Base-by-base conservation (phyloP, 1,140 invertebrate species). In the Proctacanthus coquilletti region DNA sequence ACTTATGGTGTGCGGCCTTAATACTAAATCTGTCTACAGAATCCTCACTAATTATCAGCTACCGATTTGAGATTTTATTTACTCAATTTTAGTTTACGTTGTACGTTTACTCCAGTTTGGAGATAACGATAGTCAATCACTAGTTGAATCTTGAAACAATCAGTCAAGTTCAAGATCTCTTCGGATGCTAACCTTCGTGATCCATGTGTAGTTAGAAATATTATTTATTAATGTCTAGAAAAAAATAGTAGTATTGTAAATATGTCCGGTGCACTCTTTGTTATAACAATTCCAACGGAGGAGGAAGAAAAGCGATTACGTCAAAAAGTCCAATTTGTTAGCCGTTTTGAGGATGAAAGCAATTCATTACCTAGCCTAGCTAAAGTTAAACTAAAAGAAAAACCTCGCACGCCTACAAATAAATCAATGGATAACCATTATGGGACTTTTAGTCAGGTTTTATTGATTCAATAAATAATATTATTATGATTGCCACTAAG, bases 241-340 rank as follows among this genome's bases (percentile, higher is more conserved):
- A 6, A 6, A 25, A 8, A 25, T 25, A 25, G 23, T 25, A n/a
- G 6, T 8, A 40, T 21, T 18, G n/a, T 27, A 13, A 38, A 40
- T 21, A 54, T 54, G 52, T 43, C 56, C 0, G 49, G 60, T 13
- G 60, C 61, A 8, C 44, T 62, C n/a, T 59, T 63, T 38, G 48
- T 58, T n/a, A 51, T 63, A 17, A 56, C 51, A 13, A 59, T 63
- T 19, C 61, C 61, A 21, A 60, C 56, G 0, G 53, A 49, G 21
- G 29, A n/a, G 0, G 49, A 58, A 31, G 56, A 58, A 34, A 40
- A 52, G 23, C 44, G 47, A 17, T 38, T 54, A 5, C 6, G 21
- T 14, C 13, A 37, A 20, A 21, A 45, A 45, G 34, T 9, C 11
- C 2, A 20, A 34, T 15, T 36, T 14, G n/a, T 14, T 17, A 20